Conservation (phyloP, 92 coral and sea anemone genomes). For the Palythoa heliodiscus region DNA sequence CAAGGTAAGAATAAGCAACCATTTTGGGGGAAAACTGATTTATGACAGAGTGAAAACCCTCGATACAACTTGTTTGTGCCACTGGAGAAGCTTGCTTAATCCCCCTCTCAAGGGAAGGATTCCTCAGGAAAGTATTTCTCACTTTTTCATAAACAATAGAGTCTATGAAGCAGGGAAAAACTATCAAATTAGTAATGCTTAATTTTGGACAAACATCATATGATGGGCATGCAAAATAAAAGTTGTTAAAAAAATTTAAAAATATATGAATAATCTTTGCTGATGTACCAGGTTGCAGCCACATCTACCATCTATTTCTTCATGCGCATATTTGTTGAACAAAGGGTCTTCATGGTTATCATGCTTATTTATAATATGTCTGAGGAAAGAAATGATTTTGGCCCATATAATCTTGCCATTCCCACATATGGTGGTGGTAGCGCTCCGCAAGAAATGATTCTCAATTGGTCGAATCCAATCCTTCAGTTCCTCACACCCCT, state of each 20-base stretch:
- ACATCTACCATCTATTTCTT: conserved; percentile 33
- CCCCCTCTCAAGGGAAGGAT: conserved; percentile 33
- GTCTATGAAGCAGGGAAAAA: conserved; percentile 23
- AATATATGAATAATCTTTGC: neutral
- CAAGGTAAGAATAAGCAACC: neutral
- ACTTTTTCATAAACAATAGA: conserved; percentile 57
- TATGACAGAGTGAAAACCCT: neutral
- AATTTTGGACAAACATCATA: no score
- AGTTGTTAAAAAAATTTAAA: no score
- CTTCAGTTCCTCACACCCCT: neutral
- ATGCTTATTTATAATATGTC: conserved; percentile 59
- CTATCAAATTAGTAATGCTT: neutral
- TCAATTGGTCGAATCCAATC: neutral
- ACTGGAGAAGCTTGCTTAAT: conserved; percentile 54
- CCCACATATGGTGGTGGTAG: conserved; percentile 61
- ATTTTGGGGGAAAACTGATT: neutral
- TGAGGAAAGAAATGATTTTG: conserved; percentile 59
- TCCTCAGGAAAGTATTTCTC: conserved; percentile 33
- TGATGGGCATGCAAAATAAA: neutral
- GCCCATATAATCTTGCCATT: conserved; percentile 68
- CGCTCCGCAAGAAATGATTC: conserved; percentile 52
- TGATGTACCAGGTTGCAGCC: conserved; percentile 8
- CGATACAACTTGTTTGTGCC: no score
- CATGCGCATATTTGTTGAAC: conserved; percentile 65
- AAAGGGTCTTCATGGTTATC: conserved; percentile 48